Evolutionary conservation across 2,888 invertebrate species (phyloP).

Genomic region (Hoplodrina ambigua): DNA sequence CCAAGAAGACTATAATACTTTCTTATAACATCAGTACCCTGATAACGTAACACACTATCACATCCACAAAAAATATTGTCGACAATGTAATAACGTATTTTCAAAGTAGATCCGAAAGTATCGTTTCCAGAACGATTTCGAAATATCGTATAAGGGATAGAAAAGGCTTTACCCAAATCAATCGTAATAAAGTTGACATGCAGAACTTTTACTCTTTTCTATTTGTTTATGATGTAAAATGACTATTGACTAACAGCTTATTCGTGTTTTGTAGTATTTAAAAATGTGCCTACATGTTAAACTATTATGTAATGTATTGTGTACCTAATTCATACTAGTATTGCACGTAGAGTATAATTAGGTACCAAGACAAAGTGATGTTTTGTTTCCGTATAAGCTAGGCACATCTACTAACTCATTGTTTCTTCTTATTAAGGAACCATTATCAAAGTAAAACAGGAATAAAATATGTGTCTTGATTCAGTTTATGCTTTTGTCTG

Average conservation of each 20-base stretch:
- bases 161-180: conserved; percentile 18
- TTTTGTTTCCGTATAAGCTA: conserved; percentile 5
- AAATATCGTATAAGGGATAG: background rate
- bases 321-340: background rate
- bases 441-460: background rate
- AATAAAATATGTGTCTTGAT: background rate
- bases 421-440: background rate
- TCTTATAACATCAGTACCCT: background rate
- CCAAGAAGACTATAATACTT: background rate
- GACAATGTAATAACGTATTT: no score
- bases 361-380: conserved; percentile 1
- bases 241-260: background rate
- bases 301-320: conserved; percentile 10
- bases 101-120: no score
- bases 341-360: conserved; percentile 16
- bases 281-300: no score
- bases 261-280: no score
- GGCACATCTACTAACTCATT: conserved; percentile 1
- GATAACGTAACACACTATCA: no score
- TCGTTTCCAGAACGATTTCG: no score
- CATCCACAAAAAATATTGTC: no score
- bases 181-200: conserved; percentile 5
- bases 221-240: background rate
- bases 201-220: background rate
- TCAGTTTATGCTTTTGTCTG: background rate